phyloP scores from a whole-genome alignment of 2,888 invertebrate species.

The Andrena flavipes region DNA sequence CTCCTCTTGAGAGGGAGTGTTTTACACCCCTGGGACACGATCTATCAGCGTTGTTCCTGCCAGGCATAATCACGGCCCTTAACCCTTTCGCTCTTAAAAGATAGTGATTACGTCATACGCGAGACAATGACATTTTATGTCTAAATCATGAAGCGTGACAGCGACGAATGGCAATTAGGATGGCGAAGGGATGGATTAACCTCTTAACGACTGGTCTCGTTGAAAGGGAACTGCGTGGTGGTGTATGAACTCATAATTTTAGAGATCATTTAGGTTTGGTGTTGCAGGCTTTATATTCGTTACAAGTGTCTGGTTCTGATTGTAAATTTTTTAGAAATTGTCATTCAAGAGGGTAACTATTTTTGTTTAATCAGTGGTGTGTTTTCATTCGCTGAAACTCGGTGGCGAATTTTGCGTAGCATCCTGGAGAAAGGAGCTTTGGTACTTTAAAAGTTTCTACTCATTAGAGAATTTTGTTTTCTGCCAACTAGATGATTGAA shows the following conservation, averaged over 20 bases:
- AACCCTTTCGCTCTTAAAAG: slow-evolving; percentile 48
- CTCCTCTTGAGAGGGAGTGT: slow-evolving; percentile 59
- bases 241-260: too few relatives aligned
- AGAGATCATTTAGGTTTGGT: too few relatives aligned
- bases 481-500: too few relatives aligned
- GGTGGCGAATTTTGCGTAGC: too few relatives aligned
- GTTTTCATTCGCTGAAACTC: too few relatives aligned
- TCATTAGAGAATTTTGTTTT: too few relatives aligned
- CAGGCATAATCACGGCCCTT: slow-evolving; percentile 50
- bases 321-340: too few relatives aligned
- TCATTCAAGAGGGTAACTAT: too few relatives aligned
- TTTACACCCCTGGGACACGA: slow-evolving; percentile 63
- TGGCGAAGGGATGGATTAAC: slow-evolving; percentile 28
- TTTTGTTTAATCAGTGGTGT: too few relatives aligned
- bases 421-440: too few relatives aligned
- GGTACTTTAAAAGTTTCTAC: too few relatives aligned
- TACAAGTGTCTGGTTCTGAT: neutral
- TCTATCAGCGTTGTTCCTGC: slow-evolving; percentile 60
- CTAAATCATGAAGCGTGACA: slow-evolving; percentile 35
- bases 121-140: slow-evolving; percentile 46
- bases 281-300: too few relatives aligned
- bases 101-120: slow-evolving; percentile 52
- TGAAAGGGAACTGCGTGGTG: neutral
- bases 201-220: slow-evolving; percentile 10
- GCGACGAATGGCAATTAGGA: slow-evolving; percentile 34